Evolutionary conservation across 2,113 vertebrate genomes (phyloP), one percentile per base, ranked within the genome.

Genomic region (Tursiops truncatus): DNA sequence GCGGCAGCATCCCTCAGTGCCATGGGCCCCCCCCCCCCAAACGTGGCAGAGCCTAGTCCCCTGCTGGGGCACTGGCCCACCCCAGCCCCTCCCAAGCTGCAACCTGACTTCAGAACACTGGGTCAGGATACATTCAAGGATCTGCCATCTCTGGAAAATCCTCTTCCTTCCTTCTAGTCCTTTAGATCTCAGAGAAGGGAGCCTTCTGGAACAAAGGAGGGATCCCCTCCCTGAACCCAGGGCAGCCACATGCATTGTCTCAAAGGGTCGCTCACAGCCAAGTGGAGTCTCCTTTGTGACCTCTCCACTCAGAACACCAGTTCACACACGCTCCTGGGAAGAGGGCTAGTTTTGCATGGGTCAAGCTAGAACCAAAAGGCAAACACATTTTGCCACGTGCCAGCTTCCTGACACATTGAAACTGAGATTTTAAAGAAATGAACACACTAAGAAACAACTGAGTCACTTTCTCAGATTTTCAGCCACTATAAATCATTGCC

Each of bases 401-500:
- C 70, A 68, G 38, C 28, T 38, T 87, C 41, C 41, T 50, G 8
- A n/a, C n/a, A 18, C 56, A 68, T 13, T 92, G 38, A 83, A 31
- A 91, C 73, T 21, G 58, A 81, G 38, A 68, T 36, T 67, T 67
- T 63, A 79, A 68, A 83, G 83, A 85, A 89, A 92, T n/a, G 23
- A 77, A 77, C 68, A 71, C 31, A 41, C 26, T 47, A 13, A 28
- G 73, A 73, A 65, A 71, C 26, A 86, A 81, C 3, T 26, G n/a
- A 18, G 73, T 81, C 68, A 20, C 63, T 50, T 23, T 38, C 80
- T 26, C 53, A 53, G 73, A 71, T 28, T 44, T 67, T 76, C 67
- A 92, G 73, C 65, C 5, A 31, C 33, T 73, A 33, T 31, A 70
- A 53, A 62, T 79, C 89, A 86, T 17, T 33, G 47, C 25, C 76